Conservation (phyloP, 2,797 vertebrate species). For the Hirundo rustica region DNA sequence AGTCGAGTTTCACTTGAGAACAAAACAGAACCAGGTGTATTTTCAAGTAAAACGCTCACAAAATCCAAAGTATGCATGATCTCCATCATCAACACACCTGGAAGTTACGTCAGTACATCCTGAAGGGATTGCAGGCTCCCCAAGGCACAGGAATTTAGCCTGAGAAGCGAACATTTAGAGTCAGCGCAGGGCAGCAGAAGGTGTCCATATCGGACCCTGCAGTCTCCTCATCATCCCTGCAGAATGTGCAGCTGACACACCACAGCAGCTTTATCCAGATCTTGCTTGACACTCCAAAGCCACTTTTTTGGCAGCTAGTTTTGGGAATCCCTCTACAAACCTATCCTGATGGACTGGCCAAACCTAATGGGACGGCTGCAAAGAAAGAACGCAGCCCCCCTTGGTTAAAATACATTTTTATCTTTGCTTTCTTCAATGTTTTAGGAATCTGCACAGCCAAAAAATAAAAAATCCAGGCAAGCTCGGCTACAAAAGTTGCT, state of each 20-base stretch:
- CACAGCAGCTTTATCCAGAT: not conserved
- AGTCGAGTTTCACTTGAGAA: slow-evolving; percentile 5
- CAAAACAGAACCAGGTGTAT: slow-evolving; percentile 51
- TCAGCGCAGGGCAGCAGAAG: not conserved
- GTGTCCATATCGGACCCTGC: not conserved
- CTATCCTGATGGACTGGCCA: not conserved
- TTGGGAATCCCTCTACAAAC: not conserved
- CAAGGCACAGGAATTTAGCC: not conserved
- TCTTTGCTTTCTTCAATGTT: not conserved
- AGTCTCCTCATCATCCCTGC: not conserved
- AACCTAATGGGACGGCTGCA: not conserved
- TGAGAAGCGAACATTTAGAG: not conserved
- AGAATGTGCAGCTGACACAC: not conserved
- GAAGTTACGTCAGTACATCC: not conserved
- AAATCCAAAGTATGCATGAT: not conserved
- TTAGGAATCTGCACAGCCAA: not conserved
- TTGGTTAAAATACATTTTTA: not conserved
- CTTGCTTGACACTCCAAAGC: not conserved
- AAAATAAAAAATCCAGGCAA: not conserved
- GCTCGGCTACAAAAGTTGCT: not conserved
- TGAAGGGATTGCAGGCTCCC: not conserved
- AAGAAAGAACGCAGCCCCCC: not conserved
- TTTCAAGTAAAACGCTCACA: slow-evolving; percentile 3
- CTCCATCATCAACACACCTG: not conserved
- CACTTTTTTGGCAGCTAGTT: not conserved